Evolutionary conservation across 2,888 invertebrate species (phyloP), one percentile per base, ranked within the genome.

Genomic region (Stenchaetothrips biformis): DNA sequence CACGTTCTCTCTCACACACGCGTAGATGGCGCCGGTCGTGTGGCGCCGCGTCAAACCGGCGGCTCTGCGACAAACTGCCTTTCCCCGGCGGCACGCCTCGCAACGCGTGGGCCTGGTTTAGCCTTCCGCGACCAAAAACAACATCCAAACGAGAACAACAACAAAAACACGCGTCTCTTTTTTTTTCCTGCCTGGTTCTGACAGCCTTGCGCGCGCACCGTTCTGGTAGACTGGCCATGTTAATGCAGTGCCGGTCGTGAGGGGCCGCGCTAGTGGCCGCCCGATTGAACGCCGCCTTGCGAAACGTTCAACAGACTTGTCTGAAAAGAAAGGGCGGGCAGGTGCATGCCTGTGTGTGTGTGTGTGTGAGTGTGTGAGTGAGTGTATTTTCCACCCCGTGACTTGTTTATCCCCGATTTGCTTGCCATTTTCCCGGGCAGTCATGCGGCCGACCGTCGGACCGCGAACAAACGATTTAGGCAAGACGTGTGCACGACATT

Each of bases 191-290:
- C 67, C 67, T 25, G 21, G 67, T 21, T 37, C 2, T 37, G 53
- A 7, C 37, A 37, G 37, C 37, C 37, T 37, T 37, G 37, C 37
- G n/a, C 21, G 67, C 21, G 37, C 18, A 18, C 25, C 25, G 67
- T 74, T 74, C 67, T 74, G 67, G 21, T 74, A 74, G 67, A 74
- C 67, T 74, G 67, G 67, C 67, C 67, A 74, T 74, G 67, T 21
- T 25, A 21, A 74, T 74, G 67, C 25, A 7, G 67, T n/a, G 67
- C 21, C 21, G 16, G 59, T 59, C 59, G 59, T 59, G 59, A 59
- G 59, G 16, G 59, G 6, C 18, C 18, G 59, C 16, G 59, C 37
- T 37, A 37, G 37, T 37, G 37, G 37, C 37, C 2, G 37, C 1
- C 59, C 59, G 59, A 59, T 59, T 59, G 59, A 59, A 59, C 59